These are phyloP conservation scores for Aspidiotus rigidus DNA, from an alignment of 2,888 invertebrate species.

Conservation along the genomic window DNA sequence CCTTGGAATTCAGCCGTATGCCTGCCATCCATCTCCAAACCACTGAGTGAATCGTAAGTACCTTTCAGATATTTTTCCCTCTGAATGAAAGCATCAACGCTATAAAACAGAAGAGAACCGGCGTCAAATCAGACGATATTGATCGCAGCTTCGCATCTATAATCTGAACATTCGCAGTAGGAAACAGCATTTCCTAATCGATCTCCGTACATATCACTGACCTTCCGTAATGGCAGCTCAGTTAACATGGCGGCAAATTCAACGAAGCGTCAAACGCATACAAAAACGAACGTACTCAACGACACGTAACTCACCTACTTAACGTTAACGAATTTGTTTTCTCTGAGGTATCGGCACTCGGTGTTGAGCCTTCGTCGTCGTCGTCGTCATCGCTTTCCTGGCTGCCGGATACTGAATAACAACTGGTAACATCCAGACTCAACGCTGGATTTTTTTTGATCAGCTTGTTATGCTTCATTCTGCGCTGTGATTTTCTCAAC, in stretches of 20 bases:
- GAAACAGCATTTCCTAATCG: no score
- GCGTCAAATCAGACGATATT: no score
- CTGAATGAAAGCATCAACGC: constrained; percentile 44
- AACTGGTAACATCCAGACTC: constrained; percentile 37
- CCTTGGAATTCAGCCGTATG: constrained; percentile 37
- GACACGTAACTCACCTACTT: constrained; percentile 45
- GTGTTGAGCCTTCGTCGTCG: constrained; percentile 59
- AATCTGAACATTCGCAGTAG: no score
- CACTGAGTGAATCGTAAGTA: constrained; percentile 54
- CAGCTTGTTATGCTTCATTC: constrained; percentile 46
- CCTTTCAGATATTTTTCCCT: constrained; percentile 45
- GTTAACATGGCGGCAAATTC: no score
- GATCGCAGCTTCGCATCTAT: no score
- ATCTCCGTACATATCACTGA: no score
- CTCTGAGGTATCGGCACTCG: constrained; percentile 71
- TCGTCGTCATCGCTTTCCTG: constrained; percentile 63
- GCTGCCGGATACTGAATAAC: constrained; percentile 46
- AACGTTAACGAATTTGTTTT: constrained; percentile 60
- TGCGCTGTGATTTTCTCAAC: constrained; percentile 62
- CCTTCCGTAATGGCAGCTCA: no score
- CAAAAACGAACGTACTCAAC: no score
- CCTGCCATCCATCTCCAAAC: constrained; percentile 48
- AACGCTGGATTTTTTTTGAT: constrained; percentile 45
- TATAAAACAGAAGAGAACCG: constrained; percentile 37
- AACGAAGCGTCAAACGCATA: no score